Base-by-base conservation (phyloP, 2,113 vertebrate genomes). In the Petroica traversi region DNA sequence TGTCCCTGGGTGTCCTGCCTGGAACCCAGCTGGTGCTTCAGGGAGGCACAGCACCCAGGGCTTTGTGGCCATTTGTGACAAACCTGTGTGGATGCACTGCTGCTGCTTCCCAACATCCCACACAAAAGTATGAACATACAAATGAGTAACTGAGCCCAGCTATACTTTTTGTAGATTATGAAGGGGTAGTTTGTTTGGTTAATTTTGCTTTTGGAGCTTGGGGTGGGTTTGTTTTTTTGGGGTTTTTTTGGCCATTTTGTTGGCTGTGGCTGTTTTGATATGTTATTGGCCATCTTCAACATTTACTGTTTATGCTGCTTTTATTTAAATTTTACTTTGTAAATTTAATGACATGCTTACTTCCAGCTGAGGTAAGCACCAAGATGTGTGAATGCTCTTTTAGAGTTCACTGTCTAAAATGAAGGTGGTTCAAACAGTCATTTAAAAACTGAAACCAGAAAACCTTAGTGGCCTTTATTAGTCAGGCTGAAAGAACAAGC, bases 161-260 rank as follows among this genome's bases (percentile, higher is more conserved):
- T 59, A 2, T 19, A 28, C 10, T 14, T 85, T 82, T 64, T 14
- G 6, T 2, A 36, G 8, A 5, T 23, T 48, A 5, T 68, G 14
- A 68, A 38, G 12, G 4, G 2, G 0, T 7, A 31, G 5, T 0
- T n/a, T 38, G 3, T 6, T 54, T 22, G 3, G 1, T 49, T 77
- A 64, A 25, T 61, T 67, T 76, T 36, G 8, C 1, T 48, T 54
- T 88, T 41, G 5, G 12, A 13, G 4, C 1, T 49, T 19, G 4
- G 15, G 3, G 2, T 0, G 43, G 43, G 7, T 45, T 45, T 45
- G 19, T 19, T 45, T 45, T 45, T 45, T 2, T n/a, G n/a, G n/a
- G n/a, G n/a, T n/a, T 38, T 36, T 52, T 52, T 40, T 63, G 2
- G 2, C 5, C 15, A 1, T 29, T 76, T 64, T 18, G 7, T 55